Evolutionary conservation across 1,140 invertebrate genomes (phyloP).

Genomic region (Orchesella cincta): DNA sequence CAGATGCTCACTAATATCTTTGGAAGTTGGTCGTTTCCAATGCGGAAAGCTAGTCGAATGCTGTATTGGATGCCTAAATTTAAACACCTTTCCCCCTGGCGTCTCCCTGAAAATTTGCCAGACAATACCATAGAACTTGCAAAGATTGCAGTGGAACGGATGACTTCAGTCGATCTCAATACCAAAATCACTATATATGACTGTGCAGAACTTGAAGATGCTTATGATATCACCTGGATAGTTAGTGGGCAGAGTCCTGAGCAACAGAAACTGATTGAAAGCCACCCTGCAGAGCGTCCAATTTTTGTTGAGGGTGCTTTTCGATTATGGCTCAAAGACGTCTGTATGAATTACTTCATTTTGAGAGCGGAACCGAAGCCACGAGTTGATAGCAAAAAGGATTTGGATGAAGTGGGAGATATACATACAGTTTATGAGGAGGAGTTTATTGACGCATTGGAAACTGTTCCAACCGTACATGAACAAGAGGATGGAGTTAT

Average conservation of each 20-base stretch:
- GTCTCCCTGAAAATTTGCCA: constrained; percentile 73
- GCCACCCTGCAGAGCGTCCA: constrained; percentile 69
- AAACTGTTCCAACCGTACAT: constrained; percentile 68
- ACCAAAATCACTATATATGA: constrained; percentile 71
- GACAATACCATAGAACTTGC: constrained; percentile 78
- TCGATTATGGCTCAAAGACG: constrained; percentile 74
- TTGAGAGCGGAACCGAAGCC: constrained; percentile 68
- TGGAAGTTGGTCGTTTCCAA: constrained; percentile 73
- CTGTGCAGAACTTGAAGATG: constrained; percentile 65
- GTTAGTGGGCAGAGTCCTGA: constrained; percentile 80
- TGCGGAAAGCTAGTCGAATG: constrained; percentile 86
- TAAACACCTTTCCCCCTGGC: constrained; percentile 86
- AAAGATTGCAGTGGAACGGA: constrained; percentile 78
- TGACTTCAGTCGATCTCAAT: constrained; percentile 80
- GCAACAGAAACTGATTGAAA: constrained; percentile 73
- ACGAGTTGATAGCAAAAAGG: constrained; percentile 54
- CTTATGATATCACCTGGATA: constrained; percentile 90
- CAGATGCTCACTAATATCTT: constrained; percentile 80
- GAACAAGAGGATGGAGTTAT: constrained; percentile 93
- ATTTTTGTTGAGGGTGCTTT: constrained; percentile 87
- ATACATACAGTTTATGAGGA: not conserved
- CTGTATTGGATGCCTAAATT: constrained; percentile 99
- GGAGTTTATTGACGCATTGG: constrained; percentile 28
- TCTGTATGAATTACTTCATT: constrained; percentile 81
- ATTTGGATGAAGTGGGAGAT: not conserved